Evolutionary conservation across 2,888 invertebrate species (phyloP), one percentile per base, ranked within the genome.

Genomic region (Dolichopus griseipennis): DNA sequence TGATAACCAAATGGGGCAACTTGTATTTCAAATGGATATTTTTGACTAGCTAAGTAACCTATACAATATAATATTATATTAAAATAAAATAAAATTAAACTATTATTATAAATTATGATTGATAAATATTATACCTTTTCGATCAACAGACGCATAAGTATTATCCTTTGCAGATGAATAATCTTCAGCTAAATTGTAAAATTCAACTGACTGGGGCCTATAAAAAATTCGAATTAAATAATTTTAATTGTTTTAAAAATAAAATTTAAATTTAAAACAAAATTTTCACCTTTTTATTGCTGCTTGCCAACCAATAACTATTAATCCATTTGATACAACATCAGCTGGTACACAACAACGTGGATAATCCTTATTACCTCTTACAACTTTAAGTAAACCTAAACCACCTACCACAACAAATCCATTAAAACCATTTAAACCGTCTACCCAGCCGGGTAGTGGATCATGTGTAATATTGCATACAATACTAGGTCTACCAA

Each of bases 111-210:
- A 12, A 52, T 52, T 52, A 37, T 27, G 20, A n/a, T 61, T 8
- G 20, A 20, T 20, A n/a, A 61, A 61, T n/a, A n/a, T 61, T 22
- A 27, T 63, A 63, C 63, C 27, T 27, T 18, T 63, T 15, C 5
- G 27, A 27, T 63, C 27, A 27, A 63, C 27, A 18, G 5, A 2
- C 9, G n/a, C 2, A n/a, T 63, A 37, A 9, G 64, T 8, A 64
- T 64, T 33, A 1, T 34, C 10, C 37, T 37, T 9, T n/a, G 64
- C 64, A 18, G 37, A 33, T 34, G 15, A 1, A 9, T 37, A 37
- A 37, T 64, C 64, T 37, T 64, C 64, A 64, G 37, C 64, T 20
- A 64, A 34, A 64, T 64, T 64, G 37, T 37, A 64, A 64, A 34
- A 64, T 64, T 64, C 18, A 37, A 64, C 20, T 37, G 34, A 10